Evolutionary conservation across 2,113 vertebrate species (phyloP).

Genomic region (Poicephalus meyeri): DNA sequence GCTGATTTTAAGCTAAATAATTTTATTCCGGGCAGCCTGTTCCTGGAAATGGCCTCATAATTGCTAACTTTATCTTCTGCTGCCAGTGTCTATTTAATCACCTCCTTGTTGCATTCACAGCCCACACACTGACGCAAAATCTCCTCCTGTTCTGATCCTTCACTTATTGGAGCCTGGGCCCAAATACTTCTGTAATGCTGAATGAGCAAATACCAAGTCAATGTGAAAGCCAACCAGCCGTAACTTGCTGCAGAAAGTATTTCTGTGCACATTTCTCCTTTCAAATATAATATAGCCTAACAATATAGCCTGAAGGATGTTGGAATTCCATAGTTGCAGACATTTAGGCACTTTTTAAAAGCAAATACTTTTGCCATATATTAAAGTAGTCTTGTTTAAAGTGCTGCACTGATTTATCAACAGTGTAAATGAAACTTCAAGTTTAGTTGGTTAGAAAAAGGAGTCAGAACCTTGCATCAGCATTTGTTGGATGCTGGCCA

Average conservation of each 20-base stretch:
- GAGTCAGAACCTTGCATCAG: not conserved
- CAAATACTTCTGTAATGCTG: constrained; percentile 21
- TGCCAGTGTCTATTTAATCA: constrained; percentile 59
- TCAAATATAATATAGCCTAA: not conserved
- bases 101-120: constrained; percentile 34
- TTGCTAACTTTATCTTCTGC: constrained; percentile 60
- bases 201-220: constrained; percentile 44
- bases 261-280: not conserved
- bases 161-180: constrained; percentile 2
- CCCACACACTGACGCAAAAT: constrained; percentile 58
- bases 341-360: not conserved
- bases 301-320: not conserved
- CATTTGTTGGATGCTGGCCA: rapidly evolving
- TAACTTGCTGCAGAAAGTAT: constrained; percentile 10
- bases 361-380: not conserved
- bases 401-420: not conserved
- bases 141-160: constrained; percentile 46
- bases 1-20: constrained; percentile 44
- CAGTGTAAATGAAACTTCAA: not conserved
- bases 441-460: not conserved
- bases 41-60: constrained; percentile 56
- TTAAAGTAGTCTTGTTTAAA: not conserved
- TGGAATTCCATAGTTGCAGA: not conserved
- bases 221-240: constrained; percentile 31
- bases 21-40: constrained; percentile 48